Percentiles rank a stretch among this genome's conserved stretches.
Evolutionary conservation across 2,113 vertebrate species (phyloP).

Genomic region (Ageneiosus marmoratus): DNA sequence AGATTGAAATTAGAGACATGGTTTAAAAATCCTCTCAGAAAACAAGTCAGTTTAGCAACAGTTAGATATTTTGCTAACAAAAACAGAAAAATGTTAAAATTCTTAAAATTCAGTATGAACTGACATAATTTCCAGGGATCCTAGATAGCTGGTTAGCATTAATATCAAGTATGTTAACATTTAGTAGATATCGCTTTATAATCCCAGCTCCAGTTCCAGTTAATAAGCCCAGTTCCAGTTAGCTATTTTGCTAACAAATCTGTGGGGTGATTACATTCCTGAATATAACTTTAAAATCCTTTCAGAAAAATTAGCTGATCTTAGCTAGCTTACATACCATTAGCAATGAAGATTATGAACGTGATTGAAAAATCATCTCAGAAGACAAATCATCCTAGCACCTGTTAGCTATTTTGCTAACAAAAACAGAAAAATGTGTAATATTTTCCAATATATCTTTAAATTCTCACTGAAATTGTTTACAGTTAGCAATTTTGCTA

Average conservation of each 20-base stretch:
- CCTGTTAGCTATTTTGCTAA: too few species aligned
- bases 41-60: background rate
- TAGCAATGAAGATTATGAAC: too few species aligned
- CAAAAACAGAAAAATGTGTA: too few species aligned
- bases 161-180: background rate
- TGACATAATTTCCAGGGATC: too few species aligned
- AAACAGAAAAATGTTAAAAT: background rate
- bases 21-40: background rate
- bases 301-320: background rate
- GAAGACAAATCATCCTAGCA: too few species aligned
- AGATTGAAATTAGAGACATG: background rate
- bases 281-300: background rate
- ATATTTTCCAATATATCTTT: too few species aligned
- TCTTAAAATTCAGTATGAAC: too few species aligned
- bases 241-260: background rate
- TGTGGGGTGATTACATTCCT: background rate
- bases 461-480: too few species aligned
- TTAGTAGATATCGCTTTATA: background rate
- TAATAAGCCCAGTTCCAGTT: background rate
- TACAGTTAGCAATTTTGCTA: too few species aligned
- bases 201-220: too few species aligned
- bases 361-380: too few species aligned
- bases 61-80: background rate
- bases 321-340: too few species aligned
- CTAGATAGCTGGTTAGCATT: background rate